Conservation (phyloP, 2,113 vertebrate species). For the Tragelaphus scriptus region DNA sequence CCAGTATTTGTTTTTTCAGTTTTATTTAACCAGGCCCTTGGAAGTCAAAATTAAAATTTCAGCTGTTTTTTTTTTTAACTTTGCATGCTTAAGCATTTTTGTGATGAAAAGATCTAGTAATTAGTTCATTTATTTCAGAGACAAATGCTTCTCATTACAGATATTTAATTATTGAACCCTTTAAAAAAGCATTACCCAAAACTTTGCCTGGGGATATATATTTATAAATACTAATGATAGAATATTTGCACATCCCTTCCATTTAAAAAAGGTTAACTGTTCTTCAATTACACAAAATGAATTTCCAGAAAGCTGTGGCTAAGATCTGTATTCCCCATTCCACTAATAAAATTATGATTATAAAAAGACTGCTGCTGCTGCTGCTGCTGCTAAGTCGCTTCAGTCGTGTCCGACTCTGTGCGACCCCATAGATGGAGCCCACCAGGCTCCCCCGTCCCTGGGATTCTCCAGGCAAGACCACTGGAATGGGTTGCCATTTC, state of each 20-base stretch:
- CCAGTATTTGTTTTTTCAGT: background rate
- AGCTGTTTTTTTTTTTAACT: background rate
- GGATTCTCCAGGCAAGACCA: too few species aligned
- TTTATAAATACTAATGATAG: constrained; percentile 32
- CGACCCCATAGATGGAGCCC: too few species aligned
- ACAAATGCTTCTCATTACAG: constrained; percentile 22
- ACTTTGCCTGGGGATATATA: constrained; percentile 21
- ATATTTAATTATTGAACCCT: constrained; percentile 47
- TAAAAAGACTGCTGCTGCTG: background rate
- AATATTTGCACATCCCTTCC: background rate
- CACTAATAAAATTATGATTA: constrained; percentile 10
- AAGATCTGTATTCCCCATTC: background rate
- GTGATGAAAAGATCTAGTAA: constrained; percentile 27
- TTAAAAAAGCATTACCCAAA: constrained; percentile 26
- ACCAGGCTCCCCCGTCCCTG: too few species aligned
- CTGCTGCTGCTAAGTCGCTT: too few species aligned
- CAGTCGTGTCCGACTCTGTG: too few species aligned
- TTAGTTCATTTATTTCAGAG: constrained; percentile 43
- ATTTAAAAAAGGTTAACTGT: background rate
- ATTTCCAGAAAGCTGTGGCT: background rate
- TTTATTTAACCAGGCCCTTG: constrained; percentile 3
- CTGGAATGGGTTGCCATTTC: too few species aligned
- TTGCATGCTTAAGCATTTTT: constrained; percentile 19
- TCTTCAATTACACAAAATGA: constrained; percentile 23
- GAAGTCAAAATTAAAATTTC: constrained; percentile 47